Evolutionary conservation across 2,113 vertebrate genomes (phyloP).

Genomic region (Emydura subglobosa): DNA sequence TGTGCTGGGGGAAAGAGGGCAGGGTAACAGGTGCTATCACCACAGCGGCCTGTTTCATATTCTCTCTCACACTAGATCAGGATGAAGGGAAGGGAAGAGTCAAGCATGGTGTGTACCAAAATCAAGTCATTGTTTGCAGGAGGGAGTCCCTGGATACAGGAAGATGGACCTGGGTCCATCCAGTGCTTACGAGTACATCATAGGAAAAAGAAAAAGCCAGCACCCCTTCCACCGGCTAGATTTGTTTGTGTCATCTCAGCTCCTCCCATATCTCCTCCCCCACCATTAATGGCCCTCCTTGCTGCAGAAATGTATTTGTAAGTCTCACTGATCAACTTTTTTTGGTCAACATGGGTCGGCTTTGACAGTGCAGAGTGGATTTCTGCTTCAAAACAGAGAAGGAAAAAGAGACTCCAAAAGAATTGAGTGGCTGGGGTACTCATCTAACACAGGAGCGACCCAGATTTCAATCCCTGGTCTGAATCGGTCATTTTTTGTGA

Average conservation of each 20-base stretch:
- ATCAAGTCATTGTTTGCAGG: background rate
- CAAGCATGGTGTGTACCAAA: background rate
- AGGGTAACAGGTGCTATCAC: background rate
- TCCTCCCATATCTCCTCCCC: too few species aligned
- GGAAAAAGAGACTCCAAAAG: too few species aligned
- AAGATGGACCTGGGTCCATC: background rate
- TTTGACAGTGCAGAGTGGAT: too few species aligned
- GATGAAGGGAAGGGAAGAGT: background rate
- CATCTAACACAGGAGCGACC: background rate
- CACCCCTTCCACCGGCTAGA: background rate
- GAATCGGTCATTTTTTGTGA: background rate
- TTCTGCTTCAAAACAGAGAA: too few species aligned
- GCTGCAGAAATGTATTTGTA: too few species aligned
- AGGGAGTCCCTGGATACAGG: background rate
- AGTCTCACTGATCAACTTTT: too few species aligned
- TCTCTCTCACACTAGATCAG: background rate
- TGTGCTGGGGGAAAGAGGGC: background rate
- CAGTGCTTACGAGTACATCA: background rate
- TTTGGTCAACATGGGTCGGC: too few species aligned
- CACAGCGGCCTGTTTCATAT: background rate
- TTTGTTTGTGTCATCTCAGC: background rate
- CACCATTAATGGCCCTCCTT: too few species aligned
- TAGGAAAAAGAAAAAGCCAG: background rate
- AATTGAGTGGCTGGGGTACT: too few species aligned
- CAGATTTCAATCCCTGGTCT: background rate